Conservation (phyloP, 2,113 vertebrate species). For the Nerophis lumbriciformis region DNA sequence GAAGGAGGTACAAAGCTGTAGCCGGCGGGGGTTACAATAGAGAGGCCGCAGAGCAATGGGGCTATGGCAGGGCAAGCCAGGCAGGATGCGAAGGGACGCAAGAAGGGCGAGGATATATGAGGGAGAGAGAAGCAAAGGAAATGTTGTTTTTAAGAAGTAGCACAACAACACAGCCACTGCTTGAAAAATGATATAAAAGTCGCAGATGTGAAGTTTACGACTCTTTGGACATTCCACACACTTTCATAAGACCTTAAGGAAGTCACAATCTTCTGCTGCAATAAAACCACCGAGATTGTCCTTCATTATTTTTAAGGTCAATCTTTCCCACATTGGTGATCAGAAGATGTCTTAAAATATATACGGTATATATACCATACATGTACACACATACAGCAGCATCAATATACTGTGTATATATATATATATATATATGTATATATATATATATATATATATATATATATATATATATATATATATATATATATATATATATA, state of each 20-base stretch:
- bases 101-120: conserved; percentile 30
- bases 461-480: too few species aligned
- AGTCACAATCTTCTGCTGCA: not conserved
- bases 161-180: conserved; percentile 39
- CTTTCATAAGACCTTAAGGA: conserved; percentile 2
- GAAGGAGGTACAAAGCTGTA: conserved; percentile 98
- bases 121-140: conserved; percentile 70
- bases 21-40: conserved; percentile 93
- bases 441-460: too few species aligned
- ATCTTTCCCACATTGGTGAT: conserved; percentile 3
- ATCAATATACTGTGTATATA: too few species aligned
- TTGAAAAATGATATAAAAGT: not conserved
- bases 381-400: too few species aligned
- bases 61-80: conserved; percentile 75
- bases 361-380: too few species aligned
- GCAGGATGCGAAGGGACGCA: conserved; percentile 56
- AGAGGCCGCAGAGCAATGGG: conserved; percentile 94
- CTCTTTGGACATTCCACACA: not conserved
- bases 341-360: not conserved
- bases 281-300: conserved; percentile 4
- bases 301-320: conserved; percentile 4
- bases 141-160: conserved; percentile 55
- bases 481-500: too few species aligned
- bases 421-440: too few species aligned
- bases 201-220: not conserved